Base-by-base conservation (phyloP, 2,797 vertebrate species). In the Pteropus rufus region DNA sequence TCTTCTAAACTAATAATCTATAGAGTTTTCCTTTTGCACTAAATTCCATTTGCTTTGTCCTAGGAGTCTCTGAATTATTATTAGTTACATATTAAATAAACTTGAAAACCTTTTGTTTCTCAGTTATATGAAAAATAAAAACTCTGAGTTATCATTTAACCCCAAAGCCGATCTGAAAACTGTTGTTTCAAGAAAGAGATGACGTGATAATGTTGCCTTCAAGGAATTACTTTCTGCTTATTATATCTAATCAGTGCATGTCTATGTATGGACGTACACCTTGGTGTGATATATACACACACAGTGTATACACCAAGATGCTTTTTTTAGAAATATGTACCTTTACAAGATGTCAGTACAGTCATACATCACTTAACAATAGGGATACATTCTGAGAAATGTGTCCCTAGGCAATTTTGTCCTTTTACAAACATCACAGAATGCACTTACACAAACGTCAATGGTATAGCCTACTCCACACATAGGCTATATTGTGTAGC, bases 21-120 rank as follows among this genome's bases (percentile, higher is more conserved):
- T 5, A 7, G 11, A 70, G 36, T 49, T 95, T 64, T 72, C 4
- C 26, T 96, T 89, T 92, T 60, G 21, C 41, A 69, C 1, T 83
- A 52, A 86, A 62, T 79, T 86, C 34, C 79, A 62, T 54, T 91
- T 94, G 3, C 31, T 92, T 97, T 89, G 79, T 91, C 41, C 26
- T 41, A 60, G 1, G 2, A 69, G 11, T 93, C n/a, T 62, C 26
- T 79, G 14, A 89, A 44, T 81, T 84, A 75, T 41, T 80, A 34
- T 72, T 46, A 73, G 26, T 60, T 80, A 88, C 2, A 54, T 36
- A 41, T 56, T 86, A 73, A 77, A 77, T 73, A 94, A 92, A 65
- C 15, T 92, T 70, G 16, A 95, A 85, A 69, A 1, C 7, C 12
- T 89, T 79, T 80, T 49, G 31, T 62, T 49, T 82, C 23, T 52